Percentiles rank a stretch among this genome's conserved stretches.
Conservation (phyloP, 23 tunicate genomes). For the Aplidium turbinatum region DNA sequence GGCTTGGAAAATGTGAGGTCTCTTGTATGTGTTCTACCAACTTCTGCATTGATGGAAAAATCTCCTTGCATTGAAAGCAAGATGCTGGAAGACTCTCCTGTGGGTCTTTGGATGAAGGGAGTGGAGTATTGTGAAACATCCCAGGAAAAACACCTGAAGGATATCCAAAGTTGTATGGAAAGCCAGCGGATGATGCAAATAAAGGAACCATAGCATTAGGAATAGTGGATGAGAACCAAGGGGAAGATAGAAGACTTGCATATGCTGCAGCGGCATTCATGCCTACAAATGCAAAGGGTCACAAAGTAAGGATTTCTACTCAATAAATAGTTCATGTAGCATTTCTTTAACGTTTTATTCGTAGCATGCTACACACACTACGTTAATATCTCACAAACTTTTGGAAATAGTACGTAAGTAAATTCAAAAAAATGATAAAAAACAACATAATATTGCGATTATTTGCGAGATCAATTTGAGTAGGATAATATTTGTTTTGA, state of each 20-base stretch:
- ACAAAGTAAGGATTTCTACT: too few relatives aligned
- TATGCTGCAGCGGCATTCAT: slow-evolving; percentile 56
- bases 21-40: slow-evolving; percentile 65
- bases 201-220: slow-evolving; percentile 18
- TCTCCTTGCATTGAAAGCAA: slow-evolving; percentile 73
- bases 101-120: not conserved
- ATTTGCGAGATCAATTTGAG: too few relatives aligned
- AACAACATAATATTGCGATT: too few relatives aligned
- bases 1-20: slow-evolving; percentile 51
- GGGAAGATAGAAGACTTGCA: slow-evolving; percentile 66
- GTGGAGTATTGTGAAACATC: not conserved
- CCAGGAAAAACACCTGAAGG: slow-evolving; percentile 26
- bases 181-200: not conserved
- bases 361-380: too few relatives aligned
- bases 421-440: too few relatives aligned
- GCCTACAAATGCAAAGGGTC: too few relatives aligned
- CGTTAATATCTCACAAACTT: too few relatives aligned
- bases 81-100: not conserved
- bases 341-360: too few relatives aligned
- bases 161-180: slow-evolving; percentile 6
- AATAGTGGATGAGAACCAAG: slow-evolving; percentile 57
- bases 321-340: too few relatives aligned
- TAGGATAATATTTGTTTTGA: too few relatives aligned
- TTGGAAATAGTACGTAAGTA: too few relatives aligned
- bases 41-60: slow-evolving; percentile 64